Conservation (phyloP, 1,140 invertebrate species). For the Reticulitermes speratus region DNA sequence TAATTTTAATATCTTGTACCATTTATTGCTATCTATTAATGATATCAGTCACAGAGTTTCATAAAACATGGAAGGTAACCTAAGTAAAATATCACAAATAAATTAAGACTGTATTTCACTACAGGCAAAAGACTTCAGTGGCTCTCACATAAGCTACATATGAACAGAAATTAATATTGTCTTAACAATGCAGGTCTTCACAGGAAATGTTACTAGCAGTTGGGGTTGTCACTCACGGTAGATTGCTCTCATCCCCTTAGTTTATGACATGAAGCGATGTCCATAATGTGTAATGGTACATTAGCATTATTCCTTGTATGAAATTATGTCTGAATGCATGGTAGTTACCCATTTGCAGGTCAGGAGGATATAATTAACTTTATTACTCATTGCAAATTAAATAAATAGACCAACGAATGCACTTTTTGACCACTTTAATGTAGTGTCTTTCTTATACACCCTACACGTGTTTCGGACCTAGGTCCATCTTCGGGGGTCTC, state of each 20-base stretch:
- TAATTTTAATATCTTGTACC: conserved; percentile 6
- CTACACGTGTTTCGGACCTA: no score
- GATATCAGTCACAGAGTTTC: not conserved
- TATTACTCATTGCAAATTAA: not conserved
- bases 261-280: not conserved
- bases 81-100: conserved; percentile 17
- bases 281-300: not conserved
- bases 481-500: no score
- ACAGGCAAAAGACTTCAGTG: not conserved
- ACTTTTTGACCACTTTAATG: no score
- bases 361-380: not conserved
- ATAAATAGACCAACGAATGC: no score
- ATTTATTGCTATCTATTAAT: conserved; percentile 14
- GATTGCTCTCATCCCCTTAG: not conserved
- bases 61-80: not conserved
- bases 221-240: not conserved
- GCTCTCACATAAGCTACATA: not conserved
- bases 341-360: not conserved
- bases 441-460: no score
- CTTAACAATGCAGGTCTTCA: not conserved
- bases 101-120: not conserved
- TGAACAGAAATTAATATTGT: not conserved
- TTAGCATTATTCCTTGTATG: not conserved
- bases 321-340: not conserved
- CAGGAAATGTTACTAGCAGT: not conserved